These are phyloP conservation scores for Catagonus wagneri DNA, from an alignment of 2,113 vertebrate genomes.

Conservation along the genomic window DNA sequence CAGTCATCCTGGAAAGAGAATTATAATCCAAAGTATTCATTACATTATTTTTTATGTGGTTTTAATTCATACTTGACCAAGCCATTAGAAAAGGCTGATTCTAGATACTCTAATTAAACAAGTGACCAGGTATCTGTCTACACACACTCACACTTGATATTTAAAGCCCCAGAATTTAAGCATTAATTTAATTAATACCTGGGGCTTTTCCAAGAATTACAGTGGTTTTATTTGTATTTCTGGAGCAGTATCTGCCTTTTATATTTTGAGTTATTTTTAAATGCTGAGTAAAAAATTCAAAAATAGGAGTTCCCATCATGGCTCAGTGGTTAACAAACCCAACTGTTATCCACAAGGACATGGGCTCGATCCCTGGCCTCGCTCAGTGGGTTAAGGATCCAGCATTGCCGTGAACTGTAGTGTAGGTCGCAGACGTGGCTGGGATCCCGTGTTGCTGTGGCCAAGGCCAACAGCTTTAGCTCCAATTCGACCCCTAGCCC, in stretches of 20 bases:
- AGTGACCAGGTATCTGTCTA: neutral
- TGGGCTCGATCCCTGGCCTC: no score
- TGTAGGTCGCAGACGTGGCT: no score
- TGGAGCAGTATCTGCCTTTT: neutral
- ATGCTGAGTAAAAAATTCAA: slow-evolving; percentile 22
- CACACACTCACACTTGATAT: neutral
- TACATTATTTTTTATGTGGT: slow-evolving; percentile 34
- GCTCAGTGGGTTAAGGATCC: no score
- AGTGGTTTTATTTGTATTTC: slow-evolving; percentile 20
- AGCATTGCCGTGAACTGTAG: no score
- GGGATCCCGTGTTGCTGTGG: no score
- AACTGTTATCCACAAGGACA: no score
- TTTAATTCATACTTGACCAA: slow-evolving; percentile 59
- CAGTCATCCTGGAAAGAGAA: slow-evolving; percentile 9
- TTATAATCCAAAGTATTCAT: slow-evolving; percentile 50
- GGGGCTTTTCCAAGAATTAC: slow-evolving; percentile 9
- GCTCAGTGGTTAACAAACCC: no score
- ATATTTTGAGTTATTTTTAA: neutral
- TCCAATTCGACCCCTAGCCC: no score
- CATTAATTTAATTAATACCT: slow-evolving; percentile 34
- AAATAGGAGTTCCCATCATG: neutral
- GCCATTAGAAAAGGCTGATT: slow-evolving; percentile 41
- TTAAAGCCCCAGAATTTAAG: slow-evolving; percentile 46
- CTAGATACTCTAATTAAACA: slow-evolving; percentile 43
- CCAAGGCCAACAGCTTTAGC: no score